A percentile compares a stretch with the other conserved stretches of the same genome.
Evolutionary conservation across 2,113 vertebrate genomes (phyloP).

Genomic region (Pedionomus torquatus): DNA sequence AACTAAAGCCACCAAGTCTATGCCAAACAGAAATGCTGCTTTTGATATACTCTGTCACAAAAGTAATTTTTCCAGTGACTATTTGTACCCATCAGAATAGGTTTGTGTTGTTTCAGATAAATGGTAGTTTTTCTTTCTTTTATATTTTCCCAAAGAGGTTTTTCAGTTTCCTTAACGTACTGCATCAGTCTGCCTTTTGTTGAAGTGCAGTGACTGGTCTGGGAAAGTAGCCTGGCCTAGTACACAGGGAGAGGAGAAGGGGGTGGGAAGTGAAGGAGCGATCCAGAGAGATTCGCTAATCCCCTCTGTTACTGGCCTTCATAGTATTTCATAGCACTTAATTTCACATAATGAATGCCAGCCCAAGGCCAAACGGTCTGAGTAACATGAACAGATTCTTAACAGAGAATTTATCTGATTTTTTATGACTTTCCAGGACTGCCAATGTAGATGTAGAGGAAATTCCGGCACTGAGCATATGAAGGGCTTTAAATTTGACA

Average conservation of each 20-base stretch:
- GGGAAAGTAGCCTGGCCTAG: not conserved
- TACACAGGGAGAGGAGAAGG: not conserved
- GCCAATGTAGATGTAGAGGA: slow-evolving; percentile 28
- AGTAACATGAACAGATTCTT: not conserved
- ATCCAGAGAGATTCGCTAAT: not conserved
- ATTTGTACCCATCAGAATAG: not conserved
- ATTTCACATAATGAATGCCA: slow-evolving; percentile 13
- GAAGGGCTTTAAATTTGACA: not conserved
- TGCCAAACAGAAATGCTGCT: not conserved
- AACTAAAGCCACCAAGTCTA: not conserved
- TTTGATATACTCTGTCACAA: not conserved
- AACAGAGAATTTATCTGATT: not conserved
- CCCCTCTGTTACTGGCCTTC: not conserved
- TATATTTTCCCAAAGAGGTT: no score
- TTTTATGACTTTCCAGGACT: slow-evolving; percentile 42
- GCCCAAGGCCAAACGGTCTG: not conserved
- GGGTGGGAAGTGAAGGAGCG: not conserved
- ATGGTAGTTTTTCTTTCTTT: not conserved
- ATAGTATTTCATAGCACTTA: not conserved
- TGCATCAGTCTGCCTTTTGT: not conserved
- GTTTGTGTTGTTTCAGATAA: not conserved
- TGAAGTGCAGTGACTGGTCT: not conserved
- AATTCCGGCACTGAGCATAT: not conserved
- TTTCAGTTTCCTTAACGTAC: not conserved
- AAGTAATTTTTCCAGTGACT: not conserved